These are phyloP conservation scores for Anthophora plumipes DNA, from an alignment of 2,888 invertebrate species.

Conservation along the genomic window DNA sequence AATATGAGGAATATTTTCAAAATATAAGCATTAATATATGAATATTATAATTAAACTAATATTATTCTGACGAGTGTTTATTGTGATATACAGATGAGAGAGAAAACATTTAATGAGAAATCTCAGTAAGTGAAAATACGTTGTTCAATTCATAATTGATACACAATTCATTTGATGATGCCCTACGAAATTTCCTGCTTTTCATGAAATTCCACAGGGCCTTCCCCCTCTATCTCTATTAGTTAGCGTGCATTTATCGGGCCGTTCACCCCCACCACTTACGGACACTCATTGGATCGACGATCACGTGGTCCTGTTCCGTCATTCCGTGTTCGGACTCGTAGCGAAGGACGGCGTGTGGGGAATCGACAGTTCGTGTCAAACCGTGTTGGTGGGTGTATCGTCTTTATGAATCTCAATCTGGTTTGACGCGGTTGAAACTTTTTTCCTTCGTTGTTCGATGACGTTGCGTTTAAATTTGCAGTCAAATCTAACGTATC, in stretches of 20 bases:
- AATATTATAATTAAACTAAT: background rate
- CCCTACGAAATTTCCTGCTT: background rate
- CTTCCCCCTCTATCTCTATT: background rate
- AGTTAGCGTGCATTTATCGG: constrained; percentile 7
- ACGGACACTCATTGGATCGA: constrained; percentile 5
- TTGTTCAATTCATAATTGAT: no score
- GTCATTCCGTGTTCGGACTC: constrained; percentile 3
- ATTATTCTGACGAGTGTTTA: background rate
- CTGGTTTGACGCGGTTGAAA: background rate
- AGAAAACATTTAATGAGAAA: no score
- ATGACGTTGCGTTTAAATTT: background rate
- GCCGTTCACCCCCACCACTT: background rate
- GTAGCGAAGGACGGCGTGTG: background rate
- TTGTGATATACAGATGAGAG: background rate
- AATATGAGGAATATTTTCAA: background rate
- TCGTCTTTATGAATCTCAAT: constrained; percentile 36
- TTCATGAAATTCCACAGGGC: constrained; percentile 17
- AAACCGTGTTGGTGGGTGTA: background rate
- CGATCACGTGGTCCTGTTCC: constrained; percentile 39
- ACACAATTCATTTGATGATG: background rate
- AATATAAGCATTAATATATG: background rate
- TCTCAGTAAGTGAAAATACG: no score
- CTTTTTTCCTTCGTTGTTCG: background rate
- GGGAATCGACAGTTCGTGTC: constrained; percentile 41
- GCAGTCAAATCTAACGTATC: background rate